Evolutionary conservation across 1,140 invertebrate species (phyloP), one percentile per base, ranked within the genome.

Genomic region (Mizuhopecten yessoensis): DNA sequence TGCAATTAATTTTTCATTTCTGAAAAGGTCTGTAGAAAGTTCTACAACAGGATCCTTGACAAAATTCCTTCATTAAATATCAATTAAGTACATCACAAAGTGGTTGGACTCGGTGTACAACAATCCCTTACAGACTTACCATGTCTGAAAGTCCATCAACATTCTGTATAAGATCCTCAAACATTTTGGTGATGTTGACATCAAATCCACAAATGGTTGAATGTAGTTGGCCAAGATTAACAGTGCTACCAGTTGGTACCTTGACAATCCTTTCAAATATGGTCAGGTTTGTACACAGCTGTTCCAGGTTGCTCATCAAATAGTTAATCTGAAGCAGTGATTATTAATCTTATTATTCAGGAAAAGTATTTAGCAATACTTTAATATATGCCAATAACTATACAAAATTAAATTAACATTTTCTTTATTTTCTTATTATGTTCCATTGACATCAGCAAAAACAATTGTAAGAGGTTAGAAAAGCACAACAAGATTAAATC

Each of bases 161-260:
- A 88, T 92, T 91, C 23, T 91, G 75, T 17, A 57, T 23, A 7
- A 94, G 33, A 86, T 94, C 87, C 13, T 92, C 90, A 42, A 92
- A 75, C 17, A 94, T 57, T n/a, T 57, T 36, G 29, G 92, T 91
- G 29, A 88, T 75, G 89, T 94, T 93, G 17, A 94, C 23, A 86
- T 93, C 93, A 0, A 94, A 49, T 34, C 89, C 88, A 92, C 92
- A 94, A 10, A 94, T 89, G 34, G 92, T 91, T 17, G 89, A 36
- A 87, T 92, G 92, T 7, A 94, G 7, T 15, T 86, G 75, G 20
- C 75, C 42, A 34, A 86, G 23, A 57, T 49, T 34, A 34, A 86
- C 34, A 75, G 89, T 90, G 90, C 34, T 86, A 89, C 88, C 86
- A 42, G 87, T 33, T 57, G 90, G 90, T 88, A 57, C 90, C 36